These are phyloP conservation scores for Camponotus vicinus DNA, from an alignment of 1,140 invertebrate genomes.

Conservation along the genomic window DNA sequence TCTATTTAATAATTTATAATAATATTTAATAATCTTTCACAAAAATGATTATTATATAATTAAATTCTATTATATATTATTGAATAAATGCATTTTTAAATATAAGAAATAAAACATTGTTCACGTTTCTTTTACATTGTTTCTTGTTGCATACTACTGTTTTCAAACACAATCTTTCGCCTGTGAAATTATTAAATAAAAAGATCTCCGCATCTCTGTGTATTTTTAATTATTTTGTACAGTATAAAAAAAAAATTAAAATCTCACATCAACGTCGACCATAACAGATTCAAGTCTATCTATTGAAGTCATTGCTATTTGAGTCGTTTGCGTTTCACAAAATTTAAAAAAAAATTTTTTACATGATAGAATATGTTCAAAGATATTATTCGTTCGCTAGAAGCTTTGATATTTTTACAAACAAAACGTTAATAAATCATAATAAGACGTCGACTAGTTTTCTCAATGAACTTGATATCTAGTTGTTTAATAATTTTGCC, in stretches of 20 bases:
- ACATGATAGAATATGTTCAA: background rate
- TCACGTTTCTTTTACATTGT: background rate
- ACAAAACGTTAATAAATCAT: background rate
- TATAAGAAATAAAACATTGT: slow-evolving; percentile 18
- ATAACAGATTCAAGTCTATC: background rate
- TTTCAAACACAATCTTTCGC: background rate
- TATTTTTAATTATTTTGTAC: background rate
- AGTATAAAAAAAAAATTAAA: background rate
- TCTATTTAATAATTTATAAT: slow-evolving; percentile 15
- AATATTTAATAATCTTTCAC: background rate
- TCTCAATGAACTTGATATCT: background rate
- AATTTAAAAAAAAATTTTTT: background rate
- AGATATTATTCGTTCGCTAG: background rate
- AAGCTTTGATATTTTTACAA: background rate
- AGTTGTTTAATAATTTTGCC: slow-evolving; percentile 32
- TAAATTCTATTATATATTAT: slow-evolving; percentile 25
- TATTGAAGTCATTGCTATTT: slow-evolving; percentile 23
- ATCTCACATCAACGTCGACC: background rate
- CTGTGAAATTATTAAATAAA: slow-evolving; percentile 13
- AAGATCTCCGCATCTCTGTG: background rate
- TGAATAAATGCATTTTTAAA: background rate
- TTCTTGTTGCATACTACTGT: background rate
- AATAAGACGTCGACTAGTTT: background rate
- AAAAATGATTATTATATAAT: background rate
- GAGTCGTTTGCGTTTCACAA: background rate